Percentiles rank a stretch among this genome's conserved stretches.
Evolutionary conservation across 1,140 invertebrate species (phyloP).

Genomic region (Drosophila chauvacae): DNA sequence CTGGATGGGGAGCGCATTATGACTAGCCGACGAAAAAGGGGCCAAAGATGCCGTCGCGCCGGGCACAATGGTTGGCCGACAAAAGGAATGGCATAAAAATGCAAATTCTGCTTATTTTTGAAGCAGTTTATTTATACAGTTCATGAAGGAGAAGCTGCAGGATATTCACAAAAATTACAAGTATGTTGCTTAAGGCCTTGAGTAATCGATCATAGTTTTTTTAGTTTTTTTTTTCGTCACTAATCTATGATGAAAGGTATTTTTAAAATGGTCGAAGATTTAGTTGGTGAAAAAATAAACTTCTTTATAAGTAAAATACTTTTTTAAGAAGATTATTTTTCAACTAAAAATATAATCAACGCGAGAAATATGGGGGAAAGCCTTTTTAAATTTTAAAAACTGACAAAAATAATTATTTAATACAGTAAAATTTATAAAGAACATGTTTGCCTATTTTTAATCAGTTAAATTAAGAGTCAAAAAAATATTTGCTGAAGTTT

Average conservation of each 20-base stretch:
- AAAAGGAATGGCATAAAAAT: conserved; percentile 46
- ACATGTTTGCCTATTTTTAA: too few species aligned
- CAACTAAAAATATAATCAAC: too few species aligned
- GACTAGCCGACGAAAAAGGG: conserved; percentile 2
- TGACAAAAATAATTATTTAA: background rate
- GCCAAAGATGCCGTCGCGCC: conserved; percentile 7
- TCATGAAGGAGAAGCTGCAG: conserved; percentile 12
- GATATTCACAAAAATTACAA: conserved; percentile 10
- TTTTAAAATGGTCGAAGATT: background rate
- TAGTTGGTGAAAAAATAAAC: too few species aligned
- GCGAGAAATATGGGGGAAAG: background rate
- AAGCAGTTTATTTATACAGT: conserved; percentile 29
- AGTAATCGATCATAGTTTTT: conserved; percentile 7
- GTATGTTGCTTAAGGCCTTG: conserved; percentile 10
- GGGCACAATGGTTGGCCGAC: conserved; percentile 30
- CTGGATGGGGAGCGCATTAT: conserved; percentile 29
- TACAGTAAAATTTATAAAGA: too few species aligned
- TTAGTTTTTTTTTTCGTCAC: too few species aligned
- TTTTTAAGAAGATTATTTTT: background rate
- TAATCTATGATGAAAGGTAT: background rate
- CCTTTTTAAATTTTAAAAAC: background rate
- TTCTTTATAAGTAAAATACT: too few species aligned
- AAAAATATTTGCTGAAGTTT: background rate
- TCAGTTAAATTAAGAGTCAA: too few species aligned
- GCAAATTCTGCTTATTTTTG: conserved; percentile 34